A percentile compares a stretch with the other conserved stretches of the same genome.
phyloP scores from a whole-genome alignment of 1,140 invertebrate species.

The Acyrthosiphon pisum region DNA sequence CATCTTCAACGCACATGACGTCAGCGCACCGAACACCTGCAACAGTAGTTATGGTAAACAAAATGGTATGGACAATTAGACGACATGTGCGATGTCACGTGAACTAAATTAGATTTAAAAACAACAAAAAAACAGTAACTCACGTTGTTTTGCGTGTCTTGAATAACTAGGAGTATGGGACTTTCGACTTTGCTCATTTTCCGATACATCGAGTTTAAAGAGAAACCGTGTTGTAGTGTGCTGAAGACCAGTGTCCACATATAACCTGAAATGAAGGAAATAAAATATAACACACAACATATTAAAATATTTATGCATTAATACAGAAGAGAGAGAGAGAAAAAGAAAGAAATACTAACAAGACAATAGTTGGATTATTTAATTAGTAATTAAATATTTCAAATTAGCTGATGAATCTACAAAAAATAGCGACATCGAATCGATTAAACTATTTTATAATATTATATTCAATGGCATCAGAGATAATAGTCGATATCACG shows the following conservation, averaged over 20 bases:
- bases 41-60: slow-evolving; percentile 58
- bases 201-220: slow-evolving; percentile 94
- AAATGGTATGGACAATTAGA: not conserved
- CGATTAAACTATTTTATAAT: not conserved
- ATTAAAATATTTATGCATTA: not conserved
- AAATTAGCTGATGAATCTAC: not conserved
- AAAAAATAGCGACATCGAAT: not conserved
- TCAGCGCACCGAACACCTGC: slow-evolving; percentile 95
- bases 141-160: slow-evolving; percentile 92
- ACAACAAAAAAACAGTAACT: slow-evolving; percentile 62
- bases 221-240: slow-evolving; percentile 96
- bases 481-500: no score
- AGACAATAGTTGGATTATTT: not conserved
- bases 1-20: slow-evolving; percentile 87
- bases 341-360: no score
- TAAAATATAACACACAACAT: not conserved
- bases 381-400: not conserved
- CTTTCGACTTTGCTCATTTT: slow-evolving; percentile 89
- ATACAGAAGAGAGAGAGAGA: no score
- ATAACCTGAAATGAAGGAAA: slow-evolving; percentile 71
- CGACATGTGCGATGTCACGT: not conserved
- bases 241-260: slow-evolving; percentile 95
- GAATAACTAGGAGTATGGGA: slow-evolving; percentile 89
- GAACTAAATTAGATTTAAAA: not conserved
- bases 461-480: no score